Base-by-base conservation (phyloP, 2,888 invertebrate species). In the Panopea generosa region DNA sequence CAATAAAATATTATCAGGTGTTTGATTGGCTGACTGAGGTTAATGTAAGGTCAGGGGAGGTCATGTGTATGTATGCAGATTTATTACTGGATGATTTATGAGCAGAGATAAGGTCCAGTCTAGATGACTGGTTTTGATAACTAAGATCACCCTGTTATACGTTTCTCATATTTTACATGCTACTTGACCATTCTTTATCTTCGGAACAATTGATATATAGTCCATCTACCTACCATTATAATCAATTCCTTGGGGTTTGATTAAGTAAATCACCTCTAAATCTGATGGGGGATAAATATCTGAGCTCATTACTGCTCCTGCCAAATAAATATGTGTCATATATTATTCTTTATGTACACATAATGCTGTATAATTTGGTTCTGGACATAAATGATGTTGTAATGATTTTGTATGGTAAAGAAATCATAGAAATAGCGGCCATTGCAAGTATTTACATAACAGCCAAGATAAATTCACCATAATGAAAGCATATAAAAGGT, bases 71-170 rank as follows among this genome's bases (percentile, higher is more conserved):
- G 47, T 59, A 71, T 52, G 56, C 63, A 20, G 14, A 24, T 56
- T 55, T 71, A 53, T 80, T 80, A 76, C 67, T 62, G 73, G 70
- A 43, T 70, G 76, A 80, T 80, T 80, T 80, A 80, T 80, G 66
- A 52, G 16, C 16, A 24, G 45, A 73, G 80, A 80, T 80, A 73
- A 80, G 40, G 76, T 55, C 73, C 67, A 76, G 80, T 67, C 80
- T 33, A 55, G 71, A 74, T 74, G 80, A 67, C 80, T 74, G 66
- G 22, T 16, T n/a, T n/a, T 45, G 45, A 16, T 20, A 45, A 18
- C 45, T 20, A 45, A 16, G 59, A 59, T 80, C 76, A 76, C 55
- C 52, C 72, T 53, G 43, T 56, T 67, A 26, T 55, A 72, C 49
- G 61, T 65, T 49, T 47, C 75, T 60, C 65, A 75, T 75, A 71